Conservation (phyloP, 1,140 invertebrate species). For the Heliconius hewitsoni region DNA sequence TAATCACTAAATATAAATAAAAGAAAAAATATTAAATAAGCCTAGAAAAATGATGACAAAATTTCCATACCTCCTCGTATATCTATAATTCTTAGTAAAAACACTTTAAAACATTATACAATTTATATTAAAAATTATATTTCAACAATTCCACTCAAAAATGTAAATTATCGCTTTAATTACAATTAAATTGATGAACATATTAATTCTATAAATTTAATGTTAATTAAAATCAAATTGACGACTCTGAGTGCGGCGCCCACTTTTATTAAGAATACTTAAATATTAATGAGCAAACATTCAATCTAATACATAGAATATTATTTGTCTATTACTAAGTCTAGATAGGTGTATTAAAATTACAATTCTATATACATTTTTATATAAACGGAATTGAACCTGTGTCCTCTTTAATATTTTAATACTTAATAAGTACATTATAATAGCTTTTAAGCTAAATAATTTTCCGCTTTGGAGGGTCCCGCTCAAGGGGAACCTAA, state of each 20-base stretch:
- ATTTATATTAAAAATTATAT: neutral
- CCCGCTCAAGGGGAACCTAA: too few relatives aligned
- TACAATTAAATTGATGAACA: neutral
- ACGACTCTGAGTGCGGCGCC: neutral
- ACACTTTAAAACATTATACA: too few relatives aligned
- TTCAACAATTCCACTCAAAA: neutral
- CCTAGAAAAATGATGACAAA: too few relatives aligned
- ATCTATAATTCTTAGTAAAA: too few relatives aligned
- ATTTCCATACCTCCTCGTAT: too few relatives aligned
- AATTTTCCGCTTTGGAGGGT: too few relatives aligned
- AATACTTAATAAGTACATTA: too few relatives aligned
- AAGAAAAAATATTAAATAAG: too few relatives aligned
- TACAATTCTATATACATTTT: neutral
- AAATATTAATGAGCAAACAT: neutral
- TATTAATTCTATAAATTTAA: neutral
- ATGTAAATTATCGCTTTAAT: neutral
- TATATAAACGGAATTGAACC: neutral
- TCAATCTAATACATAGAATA: neutral
- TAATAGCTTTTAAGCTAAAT: neutral
- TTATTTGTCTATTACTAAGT: neutral
- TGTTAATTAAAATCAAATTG: neutral
- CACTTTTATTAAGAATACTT: neutral
- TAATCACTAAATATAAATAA: neutral
- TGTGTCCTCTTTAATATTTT: neutral
- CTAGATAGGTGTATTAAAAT: too few relatives aligned